Base-by-base conservation (phyloP, 2,797 vertebrate species). In the Anableps anableps region DNA sequence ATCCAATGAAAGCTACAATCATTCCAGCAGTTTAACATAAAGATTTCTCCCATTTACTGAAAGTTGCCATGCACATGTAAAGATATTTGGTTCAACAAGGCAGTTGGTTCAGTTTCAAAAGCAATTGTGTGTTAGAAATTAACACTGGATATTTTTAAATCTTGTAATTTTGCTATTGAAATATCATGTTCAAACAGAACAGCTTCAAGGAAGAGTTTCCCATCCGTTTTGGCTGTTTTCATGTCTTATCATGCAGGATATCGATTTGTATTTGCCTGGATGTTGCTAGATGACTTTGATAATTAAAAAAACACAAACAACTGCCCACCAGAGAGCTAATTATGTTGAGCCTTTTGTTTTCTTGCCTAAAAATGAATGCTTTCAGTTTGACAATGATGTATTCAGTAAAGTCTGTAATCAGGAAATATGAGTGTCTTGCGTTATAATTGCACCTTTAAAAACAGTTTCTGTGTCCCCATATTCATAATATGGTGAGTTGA, bases 191-290 rank as follows among this genome's bases (percentile, higher is more conserved):
- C 45, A 23, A 48, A 17, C 70, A 72, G 26, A n/a, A 34, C 26
- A 66, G 72, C 45, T 2, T 38, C 13, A 26, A 10, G 21, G 6
- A 76, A 79, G 60, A 51, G 17, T 14, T 21, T 51, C 14, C 2
- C 14, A 34, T 36, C 23, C 1, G 23, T 76, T 66, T 79, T 82
- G 47, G 5, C 47, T 36, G 68, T 85, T 70, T 83, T 73, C 4
- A 23, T 62, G 75, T 76, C 0, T 23, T 14, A 60, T 82, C 66
- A 78, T 60, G 53, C 50, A 6, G 9, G 23, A 4, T 68, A 19
- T 77, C 76, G 60, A 72, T 83, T 48, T 47, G 78, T 71, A 31
- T 85, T 79, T 77, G 9, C 58, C 38, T 80, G 70, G 66, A 60
- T 81, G 41, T 80, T 23, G 55, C 81, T 26, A 74, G 26, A 51